Conservation (phyloP, 2,113 vertebrate genomes). For the Myrmecophaga tridactyla region DNA sequence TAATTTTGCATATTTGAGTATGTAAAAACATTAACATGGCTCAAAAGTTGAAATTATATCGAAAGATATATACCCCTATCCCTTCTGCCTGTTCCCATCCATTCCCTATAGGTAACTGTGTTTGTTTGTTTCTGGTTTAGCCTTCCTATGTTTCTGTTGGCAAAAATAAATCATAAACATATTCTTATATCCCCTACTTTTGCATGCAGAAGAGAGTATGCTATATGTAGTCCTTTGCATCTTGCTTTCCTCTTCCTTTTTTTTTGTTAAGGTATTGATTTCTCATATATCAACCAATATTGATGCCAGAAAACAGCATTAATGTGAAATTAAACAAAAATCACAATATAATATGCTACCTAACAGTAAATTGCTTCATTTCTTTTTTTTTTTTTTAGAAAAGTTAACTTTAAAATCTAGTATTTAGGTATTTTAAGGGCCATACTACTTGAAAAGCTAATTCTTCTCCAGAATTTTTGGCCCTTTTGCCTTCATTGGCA, state of each 20-base stretch:
- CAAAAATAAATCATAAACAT: neutral
- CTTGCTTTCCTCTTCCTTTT: neutral
- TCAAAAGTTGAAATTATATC: neutral
- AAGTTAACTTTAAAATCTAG: neutral
- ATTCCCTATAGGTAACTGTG: neutral
- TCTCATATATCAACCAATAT: neutral
- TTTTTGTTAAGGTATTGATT: neutral
- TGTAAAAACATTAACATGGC: neutral
- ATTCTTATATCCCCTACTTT: neutral
- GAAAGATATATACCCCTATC: neutral
- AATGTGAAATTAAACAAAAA: neutral
- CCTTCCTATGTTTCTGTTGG: neutral
- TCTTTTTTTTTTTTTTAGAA: constrained; percentile 14
- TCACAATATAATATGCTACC: neutral
- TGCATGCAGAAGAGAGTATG: neutral
- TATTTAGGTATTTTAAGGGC: neutral
- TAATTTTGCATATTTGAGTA: neutral
- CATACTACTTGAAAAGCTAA: neutral
- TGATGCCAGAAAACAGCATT: neutral
- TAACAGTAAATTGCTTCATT: neutral
- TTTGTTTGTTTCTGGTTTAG: neutral
- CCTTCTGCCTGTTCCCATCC: neutral
- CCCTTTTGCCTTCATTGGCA: neutral
- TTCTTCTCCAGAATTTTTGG: neutral
- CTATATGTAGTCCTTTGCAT: neutral